Base-by-base conservation (phyloP, 2,113 vertebrate genomes). In the Xenopus laevis region DNA sequence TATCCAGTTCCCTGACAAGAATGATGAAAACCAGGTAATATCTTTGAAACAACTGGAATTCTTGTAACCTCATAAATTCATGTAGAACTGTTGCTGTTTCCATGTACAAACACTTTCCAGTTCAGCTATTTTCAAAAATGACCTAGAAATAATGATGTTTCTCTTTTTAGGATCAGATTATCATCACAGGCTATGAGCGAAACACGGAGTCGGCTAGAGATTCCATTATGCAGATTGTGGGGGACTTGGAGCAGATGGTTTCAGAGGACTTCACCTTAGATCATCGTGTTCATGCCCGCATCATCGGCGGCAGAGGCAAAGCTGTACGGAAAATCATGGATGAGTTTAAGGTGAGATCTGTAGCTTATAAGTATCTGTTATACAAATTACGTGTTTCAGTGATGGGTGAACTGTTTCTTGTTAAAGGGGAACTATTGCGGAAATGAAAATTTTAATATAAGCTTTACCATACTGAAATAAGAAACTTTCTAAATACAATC, bases 271-370 rank as follows among this genome's bases (percentile, higher is more conserved):
- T 99, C 75, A 94, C 90, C 0, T 87, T 99, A 80, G 96, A 98
- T 87, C 95, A 94, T 85, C 93, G 93, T 0, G 96, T 99, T 20
- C 97, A 99, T 0, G 96, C 97, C 1, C 95, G 97, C 77, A 97
- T 99, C 77, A 99, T 99, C 0, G 97, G 97, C 0, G 96, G 92
- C 6, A 94, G 96, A 0, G 97, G 97, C 65, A 99, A 98, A 84
- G 95, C 95, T 81, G 96, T 99, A 84, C 97, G 96, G 72, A 98
- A 94, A 81, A 95, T 98, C 86, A 99, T 99, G 97, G 97, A 98
- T 33, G 97, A 99, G 69, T 99, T 98, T 86, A 98, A 98, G 92
- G 97, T 98, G 79, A 85, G 87, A 20, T 17, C 0, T 55, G 1
- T 16, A 9, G 53, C 9, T 55, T 55, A 27, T 55, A 50, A 50